Conservation (phyloP, 2,113 vertebrate genomes). For the Poeciliopsis retropinna region DNA sequence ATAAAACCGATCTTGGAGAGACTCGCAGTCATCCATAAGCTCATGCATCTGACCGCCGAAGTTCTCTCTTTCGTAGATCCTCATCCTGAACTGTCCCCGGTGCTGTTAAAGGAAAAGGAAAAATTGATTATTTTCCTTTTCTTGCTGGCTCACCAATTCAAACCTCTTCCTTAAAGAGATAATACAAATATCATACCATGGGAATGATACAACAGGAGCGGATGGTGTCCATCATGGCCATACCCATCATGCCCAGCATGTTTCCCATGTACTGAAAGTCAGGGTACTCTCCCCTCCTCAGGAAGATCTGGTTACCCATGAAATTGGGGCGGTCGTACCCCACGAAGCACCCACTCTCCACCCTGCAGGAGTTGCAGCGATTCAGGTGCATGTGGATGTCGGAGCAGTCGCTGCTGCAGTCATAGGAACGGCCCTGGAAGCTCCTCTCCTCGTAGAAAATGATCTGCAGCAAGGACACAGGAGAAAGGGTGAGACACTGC, state of each 20-base stretch:
- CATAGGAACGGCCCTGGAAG: slow-evolving; percentile 76
- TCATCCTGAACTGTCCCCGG: slow-evolving; percentile 73
- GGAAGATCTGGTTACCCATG: slow-evolving; percentile 68
- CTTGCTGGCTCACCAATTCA: neutral
- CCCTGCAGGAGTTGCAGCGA: slow-evolving; percentile 69
- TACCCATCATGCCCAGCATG: slow-evolving; percentile 48
- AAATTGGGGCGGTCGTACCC: slow-evolving; percentile 67
- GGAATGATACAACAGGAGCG: slow-evolving; percentile 73
- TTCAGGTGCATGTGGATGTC: slow-evolving; percentile 71
- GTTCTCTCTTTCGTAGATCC: slow-evolving; percentile 78
- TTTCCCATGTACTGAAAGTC: slow-evolving; percentile 62
- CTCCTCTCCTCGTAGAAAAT: slow-evolving; percentile 75
- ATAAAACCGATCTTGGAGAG: slow-evolving; percentile 65
- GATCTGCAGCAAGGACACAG: slow-evolving; percentile 55
- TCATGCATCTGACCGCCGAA: slow-evolving; percentile 76
- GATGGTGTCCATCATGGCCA: slow-evolving; percentile 58
- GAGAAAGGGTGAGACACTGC: neutral
- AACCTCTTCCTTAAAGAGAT: neutral
- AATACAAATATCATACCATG: slow-evolving; percentile 46
- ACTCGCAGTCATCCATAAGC: slow-evolving; percentile 75
- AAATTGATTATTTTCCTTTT: neutral
- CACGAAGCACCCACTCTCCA: slow-evolving; percentile 73
- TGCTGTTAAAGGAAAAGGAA: slow-evolving; percentile 37
- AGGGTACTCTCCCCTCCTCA: slow-evolving; percentile 69
- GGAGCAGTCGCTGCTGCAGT: slow-evolving; percentile 67